These are phyloP conservation scores for Drosophila nebulosa DNA, from an alignment of 1,140 invertebrate species.

Conservation along the genomic window DNA sequence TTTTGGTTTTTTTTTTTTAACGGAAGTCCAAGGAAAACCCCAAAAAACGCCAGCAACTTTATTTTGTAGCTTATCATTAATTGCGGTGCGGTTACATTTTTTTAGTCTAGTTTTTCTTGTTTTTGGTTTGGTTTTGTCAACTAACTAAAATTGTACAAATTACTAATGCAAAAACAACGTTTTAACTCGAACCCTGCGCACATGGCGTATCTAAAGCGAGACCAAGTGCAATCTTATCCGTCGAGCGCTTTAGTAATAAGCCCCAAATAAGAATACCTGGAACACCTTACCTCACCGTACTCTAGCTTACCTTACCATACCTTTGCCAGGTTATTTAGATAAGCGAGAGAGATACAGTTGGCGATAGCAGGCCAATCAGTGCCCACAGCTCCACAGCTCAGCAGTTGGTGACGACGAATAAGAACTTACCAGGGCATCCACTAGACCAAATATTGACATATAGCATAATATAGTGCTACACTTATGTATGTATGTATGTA, in stretches of 20 bases:
- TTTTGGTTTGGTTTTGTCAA: slow-evolving; percentile 27
- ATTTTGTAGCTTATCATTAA: too few relatives aligned
- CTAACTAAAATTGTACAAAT: slow-evolving; percentile 60
- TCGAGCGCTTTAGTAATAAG: slow-evolving; percentile 15
- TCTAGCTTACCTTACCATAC: background rate
- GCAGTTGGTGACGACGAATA: background rate
- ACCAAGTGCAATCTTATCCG: slow-evolving; percentile 52
- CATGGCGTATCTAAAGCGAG: slow-evolving; percentile 9
- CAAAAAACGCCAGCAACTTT: background rate
- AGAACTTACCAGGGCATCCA: background rate
- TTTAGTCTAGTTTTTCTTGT: slow-evolving; percentile 4
- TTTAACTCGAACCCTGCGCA: slow-evolving; percentile 22
- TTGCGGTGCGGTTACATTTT: background rate
- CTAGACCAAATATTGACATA: background rate
- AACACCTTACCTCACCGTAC: background rate
- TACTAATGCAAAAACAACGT: slow-evolving; percentile 44
- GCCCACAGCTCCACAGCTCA: background rate
- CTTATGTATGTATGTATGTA: too few relatives aligned
- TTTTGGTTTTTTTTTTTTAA: background rate
- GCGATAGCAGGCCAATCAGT: slow-evolving; percentile 14
- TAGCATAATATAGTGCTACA: background rate
- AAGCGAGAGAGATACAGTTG: slow-evolving; percentile 41
- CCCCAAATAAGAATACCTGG: slow-evolving; percentile 14
- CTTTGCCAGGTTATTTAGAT: slow-evolving; percentile 23
- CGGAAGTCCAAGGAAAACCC: background rate